Conservation (phyloP, 1,140 invertebrate genomes). For the Drosophila lini region DNA sequence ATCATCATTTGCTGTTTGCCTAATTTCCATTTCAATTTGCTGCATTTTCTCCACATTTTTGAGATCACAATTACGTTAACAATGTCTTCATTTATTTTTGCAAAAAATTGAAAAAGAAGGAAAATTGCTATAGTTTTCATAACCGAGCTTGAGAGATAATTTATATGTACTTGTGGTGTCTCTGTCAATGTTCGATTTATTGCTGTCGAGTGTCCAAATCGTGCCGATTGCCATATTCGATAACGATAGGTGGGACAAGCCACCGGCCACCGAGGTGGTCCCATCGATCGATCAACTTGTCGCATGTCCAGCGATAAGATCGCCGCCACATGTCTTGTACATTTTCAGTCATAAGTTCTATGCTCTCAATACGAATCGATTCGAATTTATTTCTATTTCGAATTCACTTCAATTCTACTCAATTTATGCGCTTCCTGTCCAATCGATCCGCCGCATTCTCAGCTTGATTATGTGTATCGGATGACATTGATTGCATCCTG, state of each 20-base stretch:
- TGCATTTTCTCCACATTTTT: slow-evolving; percentile 34
- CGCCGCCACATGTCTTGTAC: slow-evolving; percentile 15
- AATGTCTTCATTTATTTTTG: slow-evolving; percentile 61
- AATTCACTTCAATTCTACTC: slow-evolving; percentile 19
- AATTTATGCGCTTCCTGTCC: slow-evolving; percentile 75
- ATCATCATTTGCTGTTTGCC: slow-evolving; percentile 26
- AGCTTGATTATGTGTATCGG: slow-evolving; percentile 30
- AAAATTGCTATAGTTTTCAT: neutral
- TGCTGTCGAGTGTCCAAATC: slow-evolving; percentile 39
- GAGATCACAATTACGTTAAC: slow-evolving; percentile 59
- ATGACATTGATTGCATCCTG: slow-evolving; percentile 66
- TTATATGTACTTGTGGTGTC: slow-evolving; percentile 31
- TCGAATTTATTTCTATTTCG: neutral
- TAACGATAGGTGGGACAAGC: slow-evolving; percentile 43
- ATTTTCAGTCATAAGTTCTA: slow-evolving; percentile 38
- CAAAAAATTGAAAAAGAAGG: neutral
- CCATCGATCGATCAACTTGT: slow-evolving; percentile 57
- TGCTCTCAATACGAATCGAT: slow-evolving; percentile 28
- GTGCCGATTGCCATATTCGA: slow-evolving; percentile 45
- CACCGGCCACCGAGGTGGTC: slow-evolving; percentile 40
- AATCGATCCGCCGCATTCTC: slow-evolving; percentile 59
- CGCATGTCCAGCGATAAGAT: slow-evolving; percentile 61
- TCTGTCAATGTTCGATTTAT: slow-evolving; percentile 42
- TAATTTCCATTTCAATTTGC: slow-evolving; percentile 6
- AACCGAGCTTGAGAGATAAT: slow-evolving; percentile 18